phyloP scores from a whole-genome alignment of 2,888 invertebrate species.

The Venusia cambrica region DNA sequence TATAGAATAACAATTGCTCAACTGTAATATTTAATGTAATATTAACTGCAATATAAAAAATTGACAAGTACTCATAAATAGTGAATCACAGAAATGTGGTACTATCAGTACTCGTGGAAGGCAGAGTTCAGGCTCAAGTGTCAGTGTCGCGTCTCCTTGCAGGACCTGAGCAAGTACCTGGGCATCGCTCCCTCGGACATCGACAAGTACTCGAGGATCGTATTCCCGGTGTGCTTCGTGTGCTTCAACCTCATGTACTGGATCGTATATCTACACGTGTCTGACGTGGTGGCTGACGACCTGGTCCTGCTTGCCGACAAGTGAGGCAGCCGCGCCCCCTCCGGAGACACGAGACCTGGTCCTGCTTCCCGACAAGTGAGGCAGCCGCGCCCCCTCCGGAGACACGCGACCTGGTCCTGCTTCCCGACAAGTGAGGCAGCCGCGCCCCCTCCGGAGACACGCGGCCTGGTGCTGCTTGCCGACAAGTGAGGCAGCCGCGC shows the following conservation, averaged over 20 bases:
- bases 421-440: constrained; percentile 1
- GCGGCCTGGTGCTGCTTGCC: constrained; percentile 90
- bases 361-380: constrained; percentile 2
- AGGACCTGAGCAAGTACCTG: constrained; percentile 92
- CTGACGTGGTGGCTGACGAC: constrained; percentile 95
- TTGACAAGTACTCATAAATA: no score
- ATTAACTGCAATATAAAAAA: no score
- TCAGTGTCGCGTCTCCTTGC: constrained; percentile 27
- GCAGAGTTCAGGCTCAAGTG: no score
- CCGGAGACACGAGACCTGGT: neutral
- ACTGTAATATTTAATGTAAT: no score
- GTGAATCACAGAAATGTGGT: no score
- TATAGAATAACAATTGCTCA: no score
- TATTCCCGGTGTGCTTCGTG: constrained; percentile 97
- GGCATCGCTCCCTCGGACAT: constrained; percentile 97
- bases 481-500: constrained; percentile 40
- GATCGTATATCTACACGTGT: constrained; percentile 96
- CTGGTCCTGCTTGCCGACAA: constrained; percentile 86
- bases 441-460: constrained; percentile 95
- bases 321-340: constrained; percentile 24
- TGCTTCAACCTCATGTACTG: constrained; percentile 98
- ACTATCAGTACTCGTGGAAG: no score
- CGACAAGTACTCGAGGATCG: constrained; percentile 98
- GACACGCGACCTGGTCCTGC: constrained; percentile 2
- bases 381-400: constrained; percentile 1